A percentile compares a stretch with the other conserved stretches of the same genome.
phyloP scores from a whole-genome alignment of 2,797 vertebrate genomes.

The Florisuga fusca region DNA sequence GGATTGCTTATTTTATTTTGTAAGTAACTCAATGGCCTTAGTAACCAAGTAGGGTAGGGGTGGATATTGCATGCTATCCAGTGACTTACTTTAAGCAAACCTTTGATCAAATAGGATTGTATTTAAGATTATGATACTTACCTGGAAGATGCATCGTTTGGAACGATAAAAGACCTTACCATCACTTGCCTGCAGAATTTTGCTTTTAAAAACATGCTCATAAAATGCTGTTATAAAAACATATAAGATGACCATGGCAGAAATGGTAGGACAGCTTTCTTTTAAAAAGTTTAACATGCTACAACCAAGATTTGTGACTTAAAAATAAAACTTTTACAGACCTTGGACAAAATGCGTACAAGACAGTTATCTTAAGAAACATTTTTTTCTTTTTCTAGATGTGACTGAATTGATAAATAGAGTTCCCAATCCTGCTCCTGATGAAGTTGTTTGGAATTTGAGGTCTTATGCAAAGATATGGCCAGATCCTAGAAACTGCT shows the following conservation, averaged over 20 bases:
- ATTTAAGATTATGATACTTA: constrained; percentile 45
- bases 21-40: constrained; percentile 23
- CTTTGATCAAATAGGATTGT: constrained; percentile 19
- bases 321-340: not conserved
- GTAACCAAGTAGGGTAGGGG: constrained; percentile 6
- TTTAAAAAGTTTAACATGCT: constrained; percentile 39
- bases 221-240: constrained; percentile 33
- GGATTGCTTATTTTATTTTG: constrained; percentile 10
- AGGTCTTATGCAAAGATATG: constrained; percentile 26
- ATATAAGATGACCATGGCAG: constrained; percentile 64
- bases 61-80: constrained; percentile 60
- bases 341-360: constrained; percentile 17
- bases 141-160: constrained; percentile 56
- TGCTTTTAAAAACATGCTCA: constrained; percentile 15
- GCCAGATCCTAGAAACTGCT: constrained; percentile 10
- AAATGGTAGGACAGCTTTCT: constrained; percentile 55
- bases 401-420: constrained; percentile 59
- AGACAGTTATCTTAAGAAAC: constrained; percentile 10
- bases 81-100: constrained; percentile 30
- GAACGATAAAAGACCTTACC: constrained; percentile 33
- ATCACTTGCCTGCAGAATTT: constrained; percentile 35
- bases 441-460: constrained; percentile 26
- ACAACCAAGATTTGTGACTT: not conserved
- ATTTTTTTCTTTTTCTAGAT: constrained; percentile 60
- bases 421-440: constrained; percentile 51